A percentile compares a stretch with the other conserved stretches of the same genome.
Evolutionary conservation across 2,888 invertebrate genomes (phyloP).

Genomic region (Drosophila sordidapex): DNA sequence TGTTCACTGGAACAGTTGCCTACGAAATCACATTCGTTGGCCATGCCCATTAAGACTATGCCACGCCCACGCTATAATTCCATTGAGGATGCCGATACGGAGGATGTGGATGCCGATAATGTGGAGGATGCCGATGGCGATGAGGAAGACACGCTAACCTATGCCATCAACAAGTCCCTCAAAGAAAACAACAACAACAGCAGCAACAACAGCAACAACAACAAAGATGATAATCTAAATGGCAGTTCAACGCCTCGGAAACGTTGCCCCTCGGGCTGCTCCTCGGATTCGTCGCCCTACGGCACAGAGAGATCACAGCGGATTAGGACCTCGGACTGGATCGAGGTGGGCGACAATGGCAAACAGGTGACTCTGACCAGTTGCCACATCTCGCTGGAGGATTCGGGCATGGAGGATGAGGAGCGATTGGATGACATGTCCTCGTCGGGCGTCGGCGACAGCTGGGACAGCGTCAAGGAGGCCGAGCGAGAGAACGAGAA

Average conservation of each 20-base stretch:
- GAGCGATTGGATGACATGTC: conserved; percentile 85
- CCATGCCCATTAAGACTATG: conserved; percentile 48
- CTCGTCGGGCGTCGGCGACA: conserved; percentile 85
- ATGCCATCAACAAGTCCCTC: conserved; percentile 71
- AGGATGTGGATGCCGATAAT: conserved; percentile 81
- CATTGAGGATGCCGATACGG: conserved; percentile 73
- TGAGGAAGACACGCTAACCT: conserved; percentile 68
- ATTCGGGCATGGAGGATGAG: conserved; percentile 85
- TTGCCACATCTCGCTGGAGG: conserved; percentile 87
- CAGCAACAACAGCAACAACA: conserved; percentile 5
- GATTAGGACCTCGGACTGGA: conserved; percentile 86
- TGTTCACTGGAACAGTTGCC: conserved; percentile 83
- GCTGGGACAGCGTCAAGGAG: conserved; percentile 85
- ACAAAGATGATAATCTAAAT: conserved; percentile 38
- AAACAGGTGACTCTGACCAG: conserved; percentile 86
- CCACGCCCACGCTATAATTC: conserved; percentile 73
- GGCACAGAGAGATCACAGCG: conserved; percentile 84
- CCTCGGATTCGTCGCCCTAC: conserved; percentile 84
- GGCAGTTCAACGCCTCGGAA: conserved; percentile 74
- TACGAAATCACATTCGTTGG: conserved; percentile 57
- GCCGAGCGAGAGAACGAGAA: conserved; percentile 79
- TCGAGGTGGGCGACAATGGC: conserved; percentile 86
- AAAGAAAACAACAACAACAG: conserved; percentile 46
- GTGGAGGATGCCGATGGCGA: conserved; percentile 80
- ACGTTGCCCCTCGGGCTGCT: conserved; percentile 84